These are phyloP conservation scores for Etheostoma nigrum DNA, from an alignment of 2,797 vertebrate genomes.

Conservation along the genomic window DNA sequence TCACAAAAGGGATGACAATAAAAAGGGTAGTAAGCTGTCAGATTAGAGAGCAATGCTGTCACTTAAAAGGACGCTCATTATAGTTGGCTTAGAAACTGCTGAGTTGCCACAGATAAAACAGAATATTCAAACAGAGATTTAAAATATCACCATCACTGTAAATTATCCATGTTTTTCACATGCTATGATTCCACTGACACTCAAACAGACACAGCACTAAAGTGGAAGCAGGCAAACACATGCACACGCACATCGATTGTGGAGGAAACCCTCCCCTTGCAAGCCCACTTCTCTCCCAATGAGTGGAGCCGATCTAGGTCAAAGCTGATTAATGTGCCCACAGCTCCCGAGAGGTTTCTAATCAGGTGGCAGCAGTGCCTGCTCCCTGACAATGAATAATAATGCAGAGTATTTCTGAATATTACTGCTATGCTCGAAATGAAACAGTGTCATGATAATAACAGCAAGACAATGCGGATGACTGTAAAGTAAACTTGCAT, in stretches of 20 bases:
- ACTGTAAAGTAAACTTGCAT: background rate
- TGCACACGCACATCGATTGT: slow-evolving; percentile 40
- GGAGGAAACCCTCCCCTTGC: slow-evolving; percentile 74
- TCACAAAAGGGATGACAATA: slow-evolving; percentile 3
- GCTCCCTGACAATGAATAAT: slow-evolving; percentile 64
- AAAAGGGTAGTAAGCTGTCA: slow-evolving; percentile 9
- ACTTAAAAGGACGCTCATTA: slow-evolving; percentile 12
- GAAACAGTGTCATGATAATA: slow-evolving; percentile 9
- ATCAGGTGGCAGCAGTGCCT: slow-evolving; percentile 79
- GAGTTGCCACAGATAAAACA: slow-evolving; percentile 13
- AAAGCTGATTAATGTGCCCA: slow-evolving; percentile 86
- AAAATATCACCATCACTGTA: slow-evolving; percentile 18
- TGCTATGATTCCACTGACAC: slow-evolving; percentile 38
- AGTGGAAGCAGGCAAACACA: slow-evolving; percentile 45
- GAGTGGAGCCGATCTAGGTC: slow-evolving; percentile 85
- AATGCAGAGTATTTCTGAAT: slow-evolving; percentile 46
- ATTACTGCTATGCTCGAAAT: slow-evolving; percentile 11
- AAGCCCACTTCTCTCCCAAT: slow-evolving; percentile 70
- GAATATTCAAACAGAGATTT: slow-evolving; percentile 18
- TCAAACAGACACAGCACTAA: slow-evolving; percentile 36
- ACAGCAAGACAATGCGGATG: slow-evolving; percentile 6
- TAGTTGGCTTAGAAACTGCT: slow-evolving; percentile 24
- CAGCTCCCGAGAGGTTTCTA: slow-evolving; percentile 75
- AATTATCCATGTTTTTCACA: slow-evolving; percentile 47
- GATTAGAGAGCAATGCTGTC: slow-evolving; percentile 14